Conservation (phyloP, 2,113 vertebrate species). For the Athene noctua region DNA sequence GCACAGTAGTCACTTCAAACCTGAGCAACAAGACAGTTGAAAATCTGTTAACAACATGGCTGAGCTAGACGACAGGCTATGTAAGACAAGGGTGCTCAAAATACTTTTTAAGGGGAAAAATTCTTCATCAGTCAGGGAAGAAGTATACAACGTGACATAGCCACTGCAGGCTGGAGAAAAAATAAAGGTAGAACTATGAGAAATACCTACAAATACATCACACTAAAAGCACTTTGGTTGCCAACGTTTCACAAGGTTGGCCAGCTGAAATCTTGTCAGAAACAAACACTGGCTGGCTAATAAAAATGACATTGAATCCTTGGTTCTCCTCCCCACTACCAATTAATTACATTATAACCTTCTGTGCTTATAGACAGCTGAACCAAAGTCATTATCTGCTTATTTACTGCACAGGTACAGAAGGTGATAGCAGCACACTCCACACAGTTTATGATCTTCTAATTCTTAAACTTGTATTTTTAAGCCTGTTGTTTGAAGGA, state of each 20-base stretch:
- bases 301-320: background rate
- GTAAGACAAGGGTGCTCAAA: background rate
- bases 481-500: background rate
- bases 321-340: background rate
- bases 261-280: background rate
- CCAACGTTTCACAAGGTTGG: background rate
- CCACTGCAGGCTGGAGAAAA: background rate
- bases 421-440: background rate
- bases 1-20: background rate
- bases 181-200: background rate
- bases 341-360: background rate
- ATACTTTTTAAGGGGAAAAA: background rate
- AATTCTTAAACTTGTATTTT: background rate
- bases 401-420: background rate
- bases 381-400: background rate
- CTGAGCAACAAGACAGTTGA: background rate
- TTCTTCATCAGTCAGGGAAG: background rate
- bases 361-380: background rate
- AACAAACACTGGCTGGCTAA: background rate
- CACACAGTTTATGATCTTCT: background rate
- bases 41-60: background rate
- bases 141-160: background rate
- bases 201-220: background rate
- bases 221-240: background rate
- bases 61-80: background rate